Evolutionary conservation across 2,888 invertebrate genomes (phyloP), one percentile per base, ranked within the genome.

Genomic region (Euclidia mi): DNA sequence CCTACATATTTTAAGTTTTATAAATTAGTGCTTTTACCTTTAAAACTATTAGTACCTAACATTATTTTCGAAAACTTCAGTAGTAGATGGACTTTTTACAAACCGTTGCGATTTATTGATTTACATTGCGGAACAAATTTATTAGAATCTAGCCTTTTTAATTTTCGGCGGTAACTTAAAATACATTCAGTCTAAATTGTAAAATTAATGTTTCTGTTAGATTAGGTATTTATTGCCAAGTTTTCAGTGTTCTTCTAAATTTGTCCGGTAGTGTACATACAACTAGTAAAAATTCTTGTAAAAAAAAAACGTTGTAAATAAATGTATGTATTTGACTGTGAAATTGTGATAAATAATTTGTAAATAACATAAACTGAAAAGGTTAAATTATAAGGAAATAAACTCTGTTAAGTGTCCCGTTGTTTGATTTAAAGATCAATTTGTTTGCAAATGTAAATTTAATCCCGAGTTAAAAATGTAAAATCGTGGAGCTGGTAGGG

Each of bases 281-380:
- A 28, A 17, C 11, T 49, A 70, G 59, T 55, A 62, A 61, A 64
- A 57, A 63, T 49, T 37, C n/a, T 52, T 65, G 61, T 63, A 69
- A 53, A 40, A 58, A n/a, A n/a, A n/a, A 65, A 58, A 63, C 53
- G 71, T 78, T 88, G 88, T 88, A 88, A 64, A 88, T 88, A 88
- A 77, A 65, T 73, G 71, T 83, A 82, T 85, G 79, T 87, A 84
- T 82, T 34, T 88, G 88, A 89, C 89, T 88, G 89, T 89, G 83
- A 87, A 81, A 87, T 82, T 89, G 89, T 89, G 89, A 89, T 89
- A 89, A 89, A n/a, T n/a, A n/a, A n/a, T n/a, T n/a, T n/a, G n/a
- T n/a, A n/a, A n/a, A 88, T 88, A 88, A 62, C 38, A 69, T 65
- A 81, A 80, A 79, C 71, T 75, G 73, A 76, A 78, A 69, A 63